A percentile compares a stretch with the other conserved stretches of the same genome.
Conservation (phyloP, 2,113 vertebrate species). For the Lonchura striata region DNA sequence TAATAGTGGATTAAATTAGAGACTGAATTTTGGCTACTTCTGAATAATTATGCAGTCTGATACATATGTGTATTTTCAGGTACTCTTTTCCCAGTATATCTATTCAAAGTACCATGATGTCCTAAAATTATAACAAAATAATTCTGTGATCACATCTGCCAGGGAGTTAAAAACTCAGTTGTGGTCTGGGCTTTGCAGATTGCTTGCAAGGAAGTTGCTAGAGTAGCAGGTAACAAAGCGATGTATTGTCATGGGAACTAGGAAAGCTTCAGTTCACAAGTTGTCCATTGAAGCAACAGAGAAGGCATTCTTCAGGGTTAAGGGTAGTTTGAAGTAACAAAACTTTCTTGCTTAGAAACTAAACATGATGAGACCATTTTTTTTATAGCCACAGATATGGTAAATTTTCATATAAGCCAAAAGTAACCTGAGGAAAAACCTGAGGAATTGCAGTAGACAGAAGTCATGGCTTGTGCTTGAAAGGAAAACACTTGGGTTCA, state of each 20-base stretch:
- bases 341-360: neutral
- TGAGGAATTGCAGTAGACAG: neutral
- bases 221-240: neutral
- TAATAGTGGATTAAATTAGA: neutral
- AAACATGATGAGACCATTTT: neutral
- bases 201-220: neutral
- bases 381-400: neutral
- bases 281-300: neutral
- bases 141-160: neutral
- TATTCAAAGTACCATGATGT: neutral
- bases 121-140: neutral
- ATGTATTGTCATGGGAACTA: accelerated
- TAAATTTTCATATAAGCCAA: neutral
- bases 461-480: accelerated
- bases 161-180: neutral
- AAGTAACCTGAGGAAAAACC: neutral
- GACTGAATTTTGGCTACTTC: neutral
- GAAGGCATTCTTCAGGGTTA: neutral
- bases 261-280: neutral
- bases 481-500: neutral
- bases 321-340: neutral
- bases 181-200: neutral
- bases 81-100: neutral
- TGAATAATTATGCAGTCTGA: neutral
- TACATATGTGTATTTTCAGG: neutral